Base-by-base conservation (phyloP, 1,140 invertebrate species). In the Sycophila sp. region DNA sequence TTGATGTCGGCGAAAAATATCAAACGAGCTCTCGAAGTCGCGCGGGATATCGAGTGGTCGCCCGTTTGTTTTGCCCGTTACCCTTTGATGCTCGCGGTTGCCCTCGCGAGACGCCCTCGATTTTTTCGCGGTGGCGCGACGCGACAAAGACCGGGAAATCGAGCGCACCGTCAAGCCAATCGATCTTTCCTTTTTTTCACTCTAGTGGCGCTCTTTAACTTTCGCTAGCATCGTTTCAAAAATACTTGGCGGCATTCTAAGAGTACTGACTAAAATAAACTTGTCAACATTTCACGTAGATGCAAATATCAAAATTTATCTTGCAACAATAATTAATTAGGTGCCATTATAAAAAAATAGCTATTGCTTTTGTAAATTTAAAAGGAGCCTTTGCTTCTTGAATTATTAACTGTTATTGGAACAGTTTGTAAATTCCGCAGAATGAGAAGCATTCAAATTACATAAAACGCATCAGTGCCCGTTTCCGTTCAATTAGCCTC, bases 401-500 rank as follows among this genome's bases (percentile, higher is more conserved):
- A n/a, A n/a, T n/a, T n/a, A n/a, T n/a, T n/a, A n/a, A n/a, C n/a
- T n/a, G n/a, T n/a, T n/a, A n/a, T n/a, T n/a, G n/a, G n/a, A n/a
- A n/a, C n/a, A n/a, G n/a, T n/a, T n/a, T n/a, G n/a, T n/a, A n/a
- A n/a, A n/a, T n/a, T n/a, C n/a, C n/a, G n/a, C 28, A 53, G 10
- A 53, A 53, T 10, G n/a, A 53, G 10, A 53, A n/a, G 51, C 7
- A 45, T 30, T 34, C 10, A 51, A 36, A 63, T 32, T 17, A 51
- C 28, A 17, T 45, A 67, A 58, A 42, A 47, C 7, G 65, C 30
- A 36, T 49, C 28, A 13, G 15, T 17, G 53, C 17, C 49, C 32
- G 32, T 68, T 68, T 68, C 65, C 55, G 38, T 22, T 58, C 65
- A 68, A 68, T 68, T 68, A 68, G 40, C 15, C 42, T 13, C 7